These are phyloP conservation scores for Bombus confusus DNA, from an alignment of 1,140 invertebrate genomes.

Conservation along the genomic window DNA sequence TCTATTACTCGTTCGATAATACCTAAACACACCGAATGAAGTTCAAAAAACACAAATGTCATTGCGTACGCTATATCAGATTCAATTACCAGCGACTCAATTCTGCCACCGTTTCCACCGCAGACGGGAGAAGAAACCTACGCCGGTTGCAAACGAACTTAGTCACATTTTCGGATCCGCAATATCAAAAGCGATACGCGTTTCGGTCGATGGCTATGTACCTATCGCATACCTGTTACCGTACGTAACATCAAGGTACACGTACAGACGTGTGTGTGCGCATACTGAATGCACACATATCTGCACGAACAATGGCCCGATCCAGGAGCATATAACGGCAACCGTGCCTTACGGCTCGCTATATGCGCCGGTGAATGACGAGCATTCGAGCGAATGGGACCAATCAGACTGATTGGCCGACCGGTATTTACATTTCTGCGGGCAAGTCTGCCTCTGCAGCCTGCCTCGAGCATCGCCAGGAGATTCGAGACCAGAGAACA, in stretches of 20 bases:
- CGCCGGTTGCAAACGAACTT: not conserved
- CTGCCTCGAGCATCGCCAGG: constrained; percentile 47
- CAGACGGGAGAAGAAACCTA: not conserved
- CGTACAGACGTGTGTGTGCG: constrained; percentile 1
- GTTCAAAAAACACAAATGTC: not conserved
- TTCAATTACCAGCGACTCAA: not conserved
- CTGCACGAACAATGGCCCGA: constrained; percentile 69
- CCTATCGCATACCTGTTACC: constrained; percentile 10
- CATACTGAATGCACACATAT: constrained; percentile 26
- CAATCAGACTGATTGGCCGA: constrained; percentile 78
- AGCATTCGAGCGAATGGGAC: constrained; percentile 74
- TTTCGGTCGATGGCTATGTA: not conserved
- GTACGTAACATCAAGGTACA: constrained; percentile 40
- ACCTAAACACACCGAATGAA: not conserved
- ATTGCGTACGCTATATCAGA: no score
- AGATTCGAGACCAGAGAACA: constrained; percentile 63
- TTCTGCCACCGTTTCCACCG: not conserved
- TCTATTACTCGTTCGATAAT: not conserved
- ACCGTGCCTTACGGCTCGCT: constrained; percentile 66
- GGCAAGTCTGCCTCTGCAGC: constrained; percentile 48
- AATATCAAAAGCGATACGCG: constrained; percentile 36
- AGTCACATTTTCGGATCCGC: constrained; percentile 12
- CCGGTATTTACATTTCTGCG: constrained; percentile 78
- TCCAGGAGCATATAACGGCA: constrained; percentile 60
- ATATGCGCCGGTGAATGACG: constrained; percentile 70